Base-by-base conservation (phyloP, 2,113 vertebrate genomes). In the Sorex araneus region DNA sequence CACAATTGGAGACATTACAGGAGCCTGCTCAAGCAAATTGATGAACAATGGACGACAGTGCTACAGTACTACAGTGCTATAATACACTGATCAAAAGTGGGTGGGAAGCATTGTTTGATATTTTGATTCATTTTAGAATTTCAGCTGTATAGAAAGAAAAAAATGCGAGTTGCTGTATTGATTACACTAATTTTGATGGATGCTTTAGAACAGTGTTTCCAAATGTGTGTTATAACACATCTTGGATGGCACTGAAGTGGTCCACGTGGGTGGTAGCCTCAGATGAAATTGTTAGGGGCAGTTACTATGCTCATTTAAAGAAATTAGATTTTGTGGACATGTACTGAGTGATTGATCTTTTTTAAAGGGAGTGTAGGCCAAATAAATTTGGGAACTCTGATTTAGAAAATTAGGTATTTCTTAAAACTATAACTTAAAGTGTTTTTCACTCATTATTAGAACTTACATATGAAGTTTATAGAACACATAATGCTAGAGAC, bases 111-210 rank as follows among this genome's bases (percentile, higher is more conserved):
- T n/a, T 71, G 45, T 18, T 50, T 54, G 47, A 83, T 84, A 50
- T 47, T 92, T 93, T 54, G 63, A 81, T n/a, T 87, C 28, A 86
- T 87, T 94, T 32, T 94, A 11, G 79, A 92, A 27, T 82, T 66
- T 30, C 79, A 30, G 3, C 89, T 36, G 30, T 91, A 74, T 87
- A 78, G 73, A 74, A 89, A 80, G 25, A 91, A 95, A 85, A 86
- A 89, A 95, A 84, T 36, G 66, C 1, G 30, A 21, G 28, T 75
- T 80, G 40, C 78, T 93, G 10, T 80, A 9, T 9, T 73, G 71
- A 90, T 92, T 47, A 74, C 54, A 66, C 66, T 95, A 30, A 75
- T 92, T 90, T 76, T 84, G 88, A 28, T 18, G 78, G 0, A 82
- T 80, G 12, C 34, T 84, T 94, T 89, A 66, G 73, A 84, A 89